Evolutionary conservation across 2,113 vertebrate species (phyloP), one percentile per base, ranked within the genome.

Genomic region (Takifugu flavidus): DNA sequence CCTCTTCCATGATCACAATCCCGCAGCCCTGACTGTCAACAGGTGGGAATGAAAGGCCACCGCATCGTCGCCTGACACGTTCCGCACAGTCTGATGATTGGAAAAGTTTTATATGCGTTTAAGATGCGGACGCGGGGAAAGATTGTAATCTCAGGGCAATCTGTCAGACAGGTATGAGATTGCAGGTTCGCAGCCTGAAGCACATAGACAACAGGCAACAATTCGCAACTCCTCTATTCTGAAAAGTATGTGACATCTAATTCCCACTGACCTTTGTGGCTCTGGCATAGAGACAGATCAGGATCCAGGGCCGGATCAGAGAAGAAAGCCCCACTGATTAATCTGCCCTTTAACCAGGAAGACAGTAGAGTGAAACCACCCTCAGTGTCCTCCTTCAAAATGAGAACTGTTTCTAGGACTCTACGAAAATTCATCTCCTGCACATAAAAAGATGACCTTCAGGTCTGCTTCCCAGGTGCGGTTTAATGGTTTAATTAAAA

Each of bases 1-100:
- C 57, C 51, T 89, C 77, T 78, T 14, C 66, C 39, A 72, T 67
- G 55, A 86, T 86, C 82, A 80, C 28, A 72, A 62, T 80, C 67
- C 61, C 26, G 25, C 52, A 56, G 42, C 69, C 65, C 65, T 53
- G 31, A 6, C 74, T 71, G 70, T 65, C 64, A 63, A 62, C 49
- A 53, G 51, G 13, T 68, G 27, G 0, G 15, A n/a, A 53, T 31
- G 11, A 39, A 53, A 20, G 45, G 45, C 44, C 56, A 46, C 20
- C 25, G n/a, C 56, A 45, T 58, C 44, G 25, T 13, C 15, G 28
- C 13, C 27, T 34, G 52, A 60, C 31, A 46, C 15, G 49, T 62
- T 54, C 28, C 1, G 31, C 56, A 59, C 28, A 65, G 65, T 14
- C 4, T 25, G 20, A 49, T 8, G 56, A 72, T 47, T 11, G 55